Evolutionary conservation across 2,888 invertebrate species (phyloP).

Genomic region (Heliothis peltigera): DNA sequence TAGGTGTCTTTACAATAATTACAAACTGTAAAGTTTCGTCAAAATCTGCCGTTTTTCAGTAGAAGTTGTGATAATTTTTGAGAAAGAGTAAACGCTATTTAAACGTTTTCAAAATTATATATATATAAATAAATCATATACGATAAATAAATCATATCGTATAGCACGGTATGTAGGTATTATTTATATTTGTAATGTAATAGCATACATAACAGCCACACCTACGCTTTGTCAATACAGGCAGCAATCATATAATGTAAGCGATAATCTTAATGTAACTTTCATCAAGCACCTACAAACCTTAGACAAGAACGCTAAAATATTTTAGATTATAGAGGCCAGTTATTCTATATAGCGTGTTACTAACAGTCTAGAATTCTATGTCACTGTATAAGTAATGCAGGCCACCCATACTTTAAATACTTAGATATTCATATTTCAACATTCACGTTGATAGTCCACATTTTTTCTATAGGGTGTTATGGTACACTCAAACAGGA

Average conservation of each 20-base stretch:
- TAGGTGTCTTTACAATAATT: too few relatives aligned
- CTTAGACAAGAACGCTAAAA: background rate
- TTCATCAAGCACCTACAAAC: too few relatives aligned
- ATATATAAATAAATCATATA: too few relatives aligned
- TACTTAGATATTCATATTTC: slow-evolving; percentile 42
- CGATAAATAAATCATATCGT: too few relatives aligned
- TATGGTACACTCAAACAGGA: slow-evolving; percentile 41
- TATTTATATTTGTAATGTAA: too few relatives aligned
- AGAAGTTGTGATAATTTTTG: too few relatives aligned
- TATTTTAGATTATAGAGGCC: background rate
- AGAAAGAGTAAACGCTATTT: too few relatives aligned
- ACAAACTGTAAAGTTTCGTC: too few relatives aligned
- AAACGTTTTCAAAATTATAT: too few relatives aligned
- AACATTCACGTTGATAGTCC: slow-evolving; percentile 33
- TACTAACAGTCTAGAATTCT: slow-evolving; percentile 25
- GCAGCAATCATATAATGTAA: background rate
- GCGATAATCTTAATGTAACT: background rate
- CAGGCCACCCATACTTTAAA: slow-evolving; percentile 28
- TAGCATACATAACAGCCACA: background rate
- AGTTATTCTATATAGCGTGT: background rate
- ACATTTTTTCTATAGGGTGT: slow-evolving; percentile 41
- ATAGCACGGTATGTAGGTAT: too few relatives aligned
- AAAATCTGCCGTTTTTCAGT: too few relatives aligned
- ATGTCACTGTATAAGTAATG: slow-evolving; percentile 43
- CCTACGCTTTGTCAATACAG: background rate